Base-by-base conservation (phyloP, 1,140 invertebrate species). In the Elysia chlorotica region DNA sequence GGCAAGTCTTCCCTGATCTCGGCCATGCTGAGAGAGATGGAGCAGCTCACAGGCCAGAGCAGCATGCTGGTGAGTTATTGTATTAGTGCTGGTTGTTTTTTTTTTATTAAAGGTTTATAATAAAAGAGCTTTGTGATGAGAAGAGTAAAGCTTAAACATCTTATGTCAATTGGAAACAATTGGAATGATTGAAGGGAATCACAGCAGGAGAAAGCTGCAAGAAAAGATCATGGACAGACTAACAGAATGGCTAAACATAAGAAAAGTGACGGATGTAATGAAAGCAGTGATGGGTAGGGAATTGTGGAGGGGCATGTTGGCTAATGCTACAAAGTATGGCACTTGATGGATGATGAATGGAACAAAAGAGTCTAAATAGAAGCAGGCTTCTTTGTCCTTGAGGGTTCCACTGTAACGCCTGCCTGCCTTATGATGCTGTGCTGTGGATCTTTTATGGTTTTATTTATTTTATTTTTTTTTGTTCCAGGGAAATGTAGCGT, bases 401-500 rank as follows among this genome's bases (percentile, higher is more conserved):
- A 23, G 19, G 63, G 17, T 63, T 63, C 25, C 33, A 28, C 57
- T 72, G 62, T 4, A 23, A 67, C 38, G 2, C 37, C 56, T 67
- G 36, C 67, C n/a, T 68, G 31, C 19, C 31, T 31, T 73, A 36
- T 31, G 33, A 4, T 10, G 21, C 14, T 17, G 25, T 25, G 19
- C 4, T 5, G 19, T 17, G 25, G 33, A 31, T 25, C 4, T 25
- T 33, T 21, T 17, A 33, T 35, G 25, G 28, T 71, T 83, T 19
- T 73, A 62, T 62, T 61, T 38, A 48, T 57, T 23, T 63, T 31
- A 56, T 3, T 74, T n/a, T 68, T 48, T 41, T 37, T 53, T 37
- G 2, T 19, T 28, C 19, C 66, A 93, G 90, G 81, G 81, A 6
- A 38, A 21, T 5, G 41, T 82, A 23, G 92, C 92, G 4, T 96